phyloP scores from a whole-genome alignment of 1,140 invertebrate genomes.

The Wasmannia auropunctata region DNA sequence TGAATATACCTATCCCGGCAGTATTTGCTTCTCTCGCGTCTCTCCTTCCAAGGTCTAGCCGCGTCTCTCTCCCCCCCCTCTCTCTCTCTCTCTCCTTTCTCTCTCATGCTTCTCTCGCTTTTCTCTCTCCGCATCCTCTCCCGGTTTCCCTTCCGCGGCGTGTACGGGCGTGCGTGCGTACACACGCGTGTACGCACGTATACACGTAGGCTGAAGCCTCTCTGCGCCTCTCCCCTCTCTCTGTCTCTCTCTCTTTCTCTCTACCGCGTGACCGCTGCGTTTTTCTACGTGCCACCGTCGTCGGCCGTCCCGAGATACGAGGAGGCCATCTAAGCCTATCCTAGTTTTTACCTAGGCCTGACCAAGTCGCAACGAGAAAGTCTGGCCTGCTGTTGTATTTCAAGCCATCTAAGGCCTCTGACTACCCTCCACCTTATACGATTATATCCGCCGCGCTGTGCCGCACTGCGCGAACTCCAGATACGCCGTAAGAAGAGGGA shows the following conservation, averaged over 20 bases:
- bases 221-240: neutral
- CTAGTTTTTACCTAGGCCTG: conserved; percentile 80
- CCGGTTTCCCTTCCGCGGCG: neutral
- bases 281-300: conserved; percentile 57
- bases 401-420: conserved; percentile 78
- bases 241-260: conserved; percentile 14
- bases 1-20: conserved; percentile 68
- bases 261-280: conserved; percentile 46
- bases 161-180: conserved; percentile 9
- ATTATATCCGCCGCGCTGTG: conserved; percentile 66
- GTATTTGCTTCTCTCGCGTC: conserved; percentile 51
- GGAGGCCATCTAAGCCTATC: conserved; percentile 81
- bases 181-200: conserved; percentile 11
- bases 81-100: neutral
- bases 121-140: conserved; percentile 34
- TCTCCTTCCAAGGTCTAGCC: conserved; percentile 27
- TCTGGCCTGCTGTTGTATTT: conserved; percentile 67
- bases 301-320: conserved; percentile 16
- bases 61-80: conserved; percentile 5
- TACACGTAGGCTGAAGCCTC: neutral
- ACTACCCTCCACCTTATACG: conserved; percentile 72
- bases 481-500: conserved; percentile 43
- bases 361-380: conserved; percentile 33
- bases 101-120: neutral
- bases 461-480: conserved; percentile 61